Percentiles rank a stretch among this genome's conserved stretches.
Conservation (phyloP, 2,113 vertebrate genomes). For the Anas platyrhynchos region DNA sequence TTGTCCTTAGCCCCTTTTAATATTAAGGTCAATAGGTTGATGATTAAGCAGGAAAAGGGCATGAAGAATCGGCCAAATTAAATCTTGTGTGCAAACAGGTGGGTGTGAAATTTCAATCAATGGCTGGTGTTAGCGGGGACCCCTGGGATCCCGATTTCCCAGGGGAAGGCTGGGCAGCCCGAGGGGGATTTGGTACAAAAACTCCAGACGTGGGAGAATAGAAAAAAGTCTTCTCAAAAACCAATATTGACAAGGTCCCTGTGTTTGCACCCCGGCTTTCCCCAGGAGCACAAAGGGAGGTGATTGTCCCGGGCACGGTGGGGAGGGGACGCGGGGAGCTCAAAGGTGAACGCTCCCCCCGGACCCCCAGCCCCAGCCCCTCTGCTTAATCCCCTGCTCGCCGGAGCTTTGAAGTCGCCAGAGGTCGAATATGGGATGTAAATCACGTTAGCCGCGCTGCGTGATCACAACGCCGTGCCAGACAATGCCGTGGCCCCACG, state of each 20-base stretch:
- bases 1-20: conserved; percentile 52
- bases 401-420: conserved; percentile 45
- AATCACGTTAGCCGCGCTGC: conserved; percentile 27
- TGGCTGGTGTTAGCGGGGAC: not conserved
- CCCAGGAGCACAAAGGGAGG: not conserved
- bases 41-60: conserved; percentile 65
- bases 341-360: not conserved
- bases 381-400: conserved; percentile 18
- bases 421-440: conserved; percentile 48
- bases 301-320: not conserved
- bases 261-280: conserved; percentile 36
- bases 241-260: conserved; percentile 19
- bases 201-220: conserved; percentile 36
- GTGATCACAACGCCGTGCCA: not conserved
- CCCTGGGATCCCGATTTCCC: conserved; percentile 6
- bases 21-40: conserved; percentile 51
- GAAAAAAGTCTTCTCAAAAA: conserved; percentile 63
- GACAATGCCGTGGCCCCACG: conserved; percentile 7
- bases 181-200: conserved; percentile 36
- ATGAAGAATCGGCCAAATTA: conserved; percentile 58
- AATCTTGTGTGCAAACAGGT: conserved; percentile 65
- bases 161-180: not conserved
- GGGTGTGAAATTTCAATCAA: conserved; percentile 46
- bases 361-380: not conserved
- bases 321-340: conserved; percentile 13